Base-by-base conservation (phyloP, 35 echinoderm and acorn worm species). In the Chiridota heheva region DNA sequence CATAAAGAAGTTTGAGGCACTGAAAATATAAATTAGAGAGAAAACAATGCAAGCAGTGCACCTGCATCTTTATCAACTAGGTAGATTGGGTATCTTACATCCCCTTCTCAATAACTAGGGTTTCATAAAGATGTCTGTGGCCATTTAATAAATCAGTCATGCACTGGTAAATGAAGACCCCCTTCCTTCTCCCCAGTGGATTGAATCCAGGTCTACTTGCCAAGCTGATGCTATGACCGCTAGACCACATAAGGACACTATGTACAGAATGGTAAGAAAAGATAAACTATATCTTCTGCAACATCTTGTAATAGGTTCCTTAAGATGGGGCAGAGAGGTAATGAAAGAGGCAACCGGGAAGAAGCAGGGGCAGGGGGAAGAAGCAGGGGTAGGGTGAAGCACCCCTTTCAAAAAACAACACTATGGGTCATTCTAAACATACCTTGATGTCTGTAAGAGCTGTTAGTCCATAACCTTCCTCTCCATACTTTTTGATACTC, bases 381-480 rank as follows among this genome's bases (percentile, higher is more conserved):
- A 5, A 6, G 28, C n/a, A 70, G 38, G 38, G 67, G 67, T 26
- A 34, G 26, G 38, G 5, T 40, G 37, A n/a, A n/a, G n/a, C n/a
- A n/a, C n/a, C n/a, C n/a, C n/a, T n/a, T n/a, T n/a, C 51, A 29
- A 28, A 35, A 2, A 62, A 37, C 15, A 8, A 41, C 72, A 76
- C 39, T 17, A 44, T n/a, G 18, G 16, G 48, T 10, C 48, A 13
- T 53, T 40, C 64, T 30, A 27, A 26, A 60, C 24, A 56, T 81
- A 98, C 89, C 85, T 98, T 91, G 35, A 98, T 85, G 33, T 98
- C 89, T 57, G 84, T 67, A 51, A 67, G 63, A 69, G 95, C 89
- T 61, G 88, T 63, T 20, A 98, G 47, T 31, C 95, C 95, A 87
- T 69, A 87, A 17, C 86, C 90, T 42, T 78, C 84, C 27, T 80